Evolutionary conservation across 2,888 invertebrate genomes (phyloP).

Genomic region (Synanthedon formicaeformis): DNA sequence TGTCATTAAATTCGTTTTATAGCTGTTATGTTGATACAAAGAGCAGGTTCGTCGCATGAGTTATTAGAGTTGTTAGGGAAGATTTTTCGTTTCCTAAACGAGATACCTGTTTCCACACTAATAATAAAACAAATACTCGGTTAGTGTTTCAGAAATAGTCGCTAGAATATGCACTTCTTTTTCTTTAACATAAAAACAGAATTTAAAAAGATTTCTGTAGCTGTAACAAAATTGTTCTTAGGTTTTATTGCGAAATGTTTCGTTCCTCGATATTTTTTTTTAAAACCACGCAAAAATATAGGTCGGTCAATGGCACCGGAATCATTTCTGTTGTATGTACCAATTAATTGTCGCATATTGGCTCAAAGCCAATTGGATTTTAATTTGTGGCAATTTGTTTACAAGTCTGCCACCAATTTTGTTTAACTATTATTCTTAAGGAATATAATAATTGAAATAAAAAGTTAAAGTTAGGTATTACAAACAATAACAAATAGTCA

Average conservation of each 20-base stretch:
- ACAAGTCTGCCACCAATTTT: too few species aligned
- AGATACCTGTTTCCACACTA: background rate
- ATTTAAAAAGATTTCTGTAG: background rate
- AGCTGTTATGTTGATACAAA: slow-evolving; percentile 16
- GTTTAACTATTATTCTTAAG: too few species aligned
- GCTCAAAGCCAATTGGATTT: slow-evolving; percentile 33
- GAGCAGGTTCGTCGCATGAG: slow-evolving; percentile 5
- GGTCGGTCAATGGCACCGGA: slow-evolving; percentile 30
- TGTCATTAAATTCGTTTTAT: slow-evolving; percentile 27
- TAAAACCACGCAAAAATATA: slow-evolving; percentile 8
- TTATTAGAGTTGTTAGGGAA: background rate
- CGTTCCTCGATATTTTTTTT: background rate
- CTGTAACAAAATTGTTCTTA: background rate
- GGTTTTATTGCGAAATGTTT: background rate
- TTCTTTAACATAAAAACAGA: background rate
- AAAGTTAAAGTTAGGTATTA: too few species aligned
- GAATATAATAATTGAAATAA: too few species aligned
- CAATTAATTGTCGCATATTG: slow-evolving; percentile 36
- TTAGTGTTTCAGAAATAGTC: background rate
- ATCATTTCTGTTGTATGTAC: slow-evolving; percentile 16
- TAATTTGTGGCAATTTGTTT: slow-evolving; percentile 21
- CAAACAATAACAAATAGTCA: too few species aligned
- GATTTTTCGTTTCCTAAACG: background rate
- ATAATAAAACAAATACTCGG: background rate
- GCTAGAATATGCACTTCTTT: background rate